These are phyloP conservation scores for Ophraella communa DNA, from an alignment of 2,888 invertebrate genomes.

Conservation along the genomic window DNA sequence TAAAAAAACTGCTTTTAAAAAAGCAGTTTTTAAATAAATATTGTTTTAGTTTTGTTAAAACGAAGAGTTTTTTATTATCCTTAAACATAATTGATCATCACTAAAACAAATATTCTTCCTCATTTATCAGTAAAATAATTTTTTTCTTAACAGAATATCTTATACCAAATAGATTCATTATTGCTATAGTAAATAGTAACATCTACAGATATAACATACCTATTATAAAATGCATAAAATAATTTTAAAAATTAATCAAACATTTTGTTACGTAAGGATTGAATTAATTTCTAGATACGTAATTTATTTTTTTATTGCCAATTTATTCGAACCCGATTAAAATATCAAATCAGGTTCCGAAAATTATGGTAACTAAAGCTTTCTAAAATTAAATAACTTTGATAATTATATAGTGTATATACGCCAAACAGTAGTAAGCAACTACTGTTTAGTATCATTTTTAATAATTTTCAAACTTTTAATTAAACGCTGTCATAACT, in stretches of 20 bases:
- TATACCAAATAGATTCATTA: too few species aligned
- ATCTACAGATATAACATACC: too few species aligned
- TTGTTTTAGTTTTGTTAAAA: too few species aligned
- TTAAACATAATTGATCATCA: too few species aligned
- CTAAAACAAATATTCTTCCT: too few species aligned
- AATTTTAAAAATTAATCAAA: not conserved
- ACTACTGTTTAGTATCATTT: constrained; percentile 23
- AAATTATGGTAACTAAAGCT: constrained; percentile 3
- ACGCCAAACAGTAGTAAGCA: constrained; percentile 17
- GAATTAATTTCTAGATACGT: not conserved
- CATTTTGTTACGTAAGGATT: not conserved
- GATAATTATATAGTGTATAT: constrained; percentile 10
- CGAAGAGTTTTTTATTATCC: too few species aligned
- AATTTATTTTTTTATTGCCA: not conserved
- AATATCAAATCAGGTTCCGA: not conserved
- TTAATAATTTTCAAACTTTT: constrained; percentile 11
- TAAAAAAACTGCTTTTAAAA: too few species aligned
- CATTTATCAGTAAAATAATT: too few species aligned
- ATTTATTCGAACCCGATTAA: not conserved
- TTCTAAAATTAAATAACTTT: constrained; percentile 10
- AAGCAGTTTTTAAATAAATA: too few species aligned
- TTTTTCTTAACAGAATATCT: too few species aligned
- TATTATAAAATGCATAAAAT: not conserved
- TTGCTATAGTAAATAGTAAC: not conserved
- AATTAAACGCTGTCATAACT: constrained; percentile 19